Percentiles rank a stretch among this genome's conserved stretches.
These are phyloP conservation scores for Pedionomus torquatus DNA, from an alignment of 2,113 vertebrate genomes.

Conservation along the genomic window DNA sequence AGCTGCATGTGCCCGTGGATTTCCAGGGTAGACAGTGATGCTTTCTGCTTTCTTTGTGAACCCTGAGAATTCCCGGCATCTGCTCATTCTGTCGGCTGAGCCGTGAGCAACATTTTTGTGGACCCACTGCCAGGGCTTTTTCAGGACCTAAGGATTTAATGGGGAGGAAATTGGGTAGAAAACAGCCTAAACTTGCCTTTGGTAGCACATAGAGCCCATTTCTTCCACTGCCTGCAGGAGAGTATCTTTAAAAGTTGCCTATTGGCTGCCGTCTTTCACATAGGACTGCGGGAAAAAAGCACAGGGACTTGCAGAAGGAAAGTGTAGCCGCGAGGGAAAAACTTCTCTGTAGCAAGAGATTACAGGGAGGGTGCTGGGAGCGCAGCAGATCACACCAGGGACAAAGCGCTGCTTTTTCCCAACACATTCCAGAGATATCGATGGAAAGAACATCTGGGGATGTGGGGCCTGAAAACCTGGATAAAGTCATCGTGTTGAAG, in stretches of 20 bases:
- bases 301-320: not conserved
- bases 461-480: not conserved
- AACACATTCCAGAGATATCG: not conserved
- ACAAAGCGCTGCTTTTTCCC: not conserved
- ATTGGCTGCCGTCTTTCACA: not conserved
- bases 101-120: not conserved
- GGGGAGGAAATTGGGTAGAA: not conserved
- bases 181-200: not conserved
- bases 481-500: not conserved
- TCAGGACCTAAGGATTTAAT: not conserved
- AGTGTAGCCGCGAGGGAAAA: not conserved
- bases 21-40: not conserved
- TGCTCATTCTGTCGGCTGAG: rapidly evolving
- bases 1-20: not conserved
- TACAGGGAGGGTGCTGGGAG: not conserved
- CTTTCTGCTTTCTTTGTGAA: not conserved
- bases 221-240: not conserved
- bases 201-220: not conserved
- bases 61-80: not conserved
- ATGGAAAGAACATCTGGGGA: not conserved
- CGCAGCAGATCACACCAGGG: rapidly evolving
- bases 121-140: not conserved
- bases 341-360: not conserved
- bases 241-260: not conserved
- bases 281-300: not conserved